A percentile compares a stretch with the other conserved stretches of the same genome.
Evolutionary conservation across 1,140 invertebrate genomes (phyloP).

Genomic region (Leguminivora glycinivorella): DNA sequence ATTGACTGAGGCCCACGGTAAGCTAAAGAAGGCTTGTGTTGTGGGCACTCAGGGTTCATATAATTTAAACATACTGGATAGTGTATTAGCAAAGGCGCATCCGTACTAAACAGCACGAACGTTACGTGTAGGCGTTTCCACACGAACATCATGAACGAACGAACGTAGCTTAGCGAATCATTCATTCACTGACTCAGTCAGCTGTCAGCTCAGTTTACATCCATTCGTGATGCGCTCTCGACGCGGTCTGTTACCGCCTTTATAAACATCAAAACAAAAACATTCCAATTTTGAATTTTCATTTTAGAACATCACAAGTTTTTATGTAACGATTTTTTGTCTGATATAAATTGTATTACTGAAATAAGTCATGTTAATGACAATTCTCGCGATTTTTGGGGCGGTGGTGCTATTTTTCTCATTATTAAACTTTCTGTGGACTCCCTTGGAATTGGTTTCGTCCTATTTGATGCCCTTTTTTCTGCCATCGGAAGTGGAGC

Average conservation of each 20-base stretch:
- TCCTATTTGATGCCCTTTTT: conserved; percentile 79
- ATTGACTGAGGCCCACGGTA: too few species aligned
- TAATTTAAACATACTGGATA: too few species aligned
- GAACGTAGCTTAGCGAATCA: not conserved
- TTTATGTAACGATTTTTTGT: not conserved
- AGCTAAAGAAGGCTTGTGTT: too few species aligned
- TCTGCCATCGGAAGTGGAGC: conserved; percentile 76
- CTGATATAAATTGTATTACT: conserved; percentile 17
- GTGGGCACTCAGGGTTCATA: too few species aligned
- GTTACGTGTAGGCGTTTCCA: not conserved
- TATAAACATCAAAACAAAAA: conserved; percentile 14
- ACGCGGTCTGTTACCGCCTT: not conserved
- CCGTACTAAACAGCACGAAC: not conserved
- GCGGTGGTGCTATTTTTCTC: conserved; percentile 60
- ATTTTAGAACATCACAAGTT: not conserved
- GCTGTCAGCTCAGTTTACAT: not conserved
- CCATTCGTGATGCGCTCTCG: conserved; percentile 3
- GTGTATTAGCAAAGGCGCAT: not conserved
- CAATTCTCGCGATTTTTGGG: conserved; percentile 68
- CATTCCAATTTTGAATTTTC: conserved; percentile 9
- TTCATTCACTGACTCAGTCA: not conserved
- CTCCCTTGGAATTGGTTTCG: conserved; percentile 71
- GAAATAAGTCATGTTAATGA: conserved; percentile 43
- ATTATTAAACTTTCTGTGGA: conserved; percentile 77
- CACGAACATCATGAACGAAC: not conserved